phyloP scores from a whole-genome alignment of 2,797 vertebrate species.

The Epinephelus malabaricus region DNA sequence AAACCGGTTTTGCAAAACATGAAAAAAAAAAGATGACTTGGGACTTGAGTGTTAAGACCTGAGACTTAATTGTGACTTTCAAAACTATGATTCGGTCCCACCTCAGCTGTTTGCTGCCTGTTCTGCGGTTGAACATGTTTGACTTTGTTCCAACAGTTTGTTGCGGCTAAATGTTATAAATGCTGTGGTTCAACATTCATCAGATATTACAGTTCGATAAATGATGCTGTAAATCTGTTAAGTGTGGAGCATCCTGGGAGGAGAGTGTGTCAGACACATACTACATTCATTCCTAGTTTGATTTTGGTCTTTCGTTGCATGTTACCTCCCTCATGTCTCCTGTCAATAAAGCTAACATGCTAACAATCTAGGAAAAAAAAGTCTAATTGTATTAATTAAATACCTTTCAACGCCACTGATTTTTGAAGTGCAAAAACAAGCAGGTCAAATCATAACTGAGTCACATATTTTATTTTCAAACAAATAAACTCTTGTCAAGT shows the following conservation, averaged over 20 bases:
- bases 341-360: slow-evolving; percentile 12
- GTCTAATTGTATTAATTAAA: background rate
- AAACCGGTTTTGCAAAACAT: too few relatives aligned
- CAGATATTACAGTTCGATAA: slow-evolving; percentile 14
- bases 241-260: background rate
- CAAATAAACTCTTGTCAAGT: slow-evolving; percentile 91
- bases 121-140: background rate
- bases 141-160: slow-evolving; percentile 16
- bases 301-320: background rate
- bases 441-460: slow-evolving; percentile 86
- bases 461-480: slow-evolving; percentile 92
- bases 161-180: slow-evolving; percentile 22
- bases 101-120: background rate
- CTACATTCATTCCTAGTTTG: background rate
- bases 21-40: too few relatives aligned
- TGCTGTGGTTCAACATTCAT: slow-evolving; percentile 24
- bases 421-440: slow-evolving; percentile 74
- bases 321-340: background rate
- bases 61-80: too few relatives aligned
- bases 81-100: too few relatives aligned
- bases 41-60: too few relatives aligned
- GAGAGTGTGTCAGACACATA: background rate
- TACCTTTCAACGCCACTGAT: background rate
- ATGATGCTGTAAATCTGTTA: background rate
- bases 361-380: background rate